Percentiles rank a stretch among this genome's conserved stretches.
Evolutionary conservation across 2,797 vertebrate species (phyloP).

Genomic region (Argentina silus): DNA sequence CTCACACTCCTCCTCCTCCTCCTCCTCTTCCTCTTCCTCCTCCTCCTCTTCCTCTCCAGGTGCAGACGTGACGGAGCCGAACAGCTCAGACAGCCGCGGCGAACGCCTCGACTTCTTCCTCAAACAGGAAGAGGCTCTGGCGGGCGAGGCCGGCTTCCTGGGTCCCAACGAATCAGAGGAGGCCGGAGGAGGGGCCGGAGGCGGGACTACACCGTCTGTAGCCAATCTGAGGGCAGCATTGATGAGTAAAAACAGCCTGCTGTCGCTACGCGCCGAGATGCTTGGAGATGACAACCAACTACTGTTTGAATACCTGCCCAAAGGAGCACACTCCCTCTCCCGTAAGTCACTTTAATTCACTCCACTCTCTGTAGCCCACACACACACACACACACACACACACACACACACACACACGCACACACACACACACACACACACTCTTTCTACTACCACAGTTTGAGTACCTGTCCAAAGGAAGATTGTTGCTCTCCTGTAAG

Average conservation of each 20-base stretch:
- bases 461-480: too few species aligned
- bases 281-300: conserved; percentile 92
- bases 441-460: too few species aligned
- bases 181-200: conserved; percentile 75
- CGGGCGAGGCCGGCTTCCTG: conserved; percentile 82
- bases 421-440: not conserved
- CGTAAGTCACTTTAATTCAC: conserved; percentile 82
- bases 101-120: conserved; percentile 86
- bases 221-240: conserved; percentile 94
- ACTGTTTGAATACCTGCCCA: conserved; percentile 95
- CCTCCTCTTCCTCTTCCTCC: conserved; percentile 8
- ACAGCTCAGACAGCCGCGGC: conserved; percentile 85
- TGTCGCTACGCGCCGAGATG: conserved; percentile 93
- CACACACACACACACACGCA: conserved; percentile 1
- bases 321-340: conserved; percentile 91
- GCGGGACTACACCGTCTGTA: conserved; percentile 81
- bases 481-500: too few species aligned
- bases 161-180: conserved; percentile 87
- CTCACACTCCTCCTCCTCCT: conserved; percentile 7
- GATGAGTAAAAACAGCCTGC: conserved; percentile 97
- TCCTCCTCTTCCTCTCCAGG: conserved; percentile 64
- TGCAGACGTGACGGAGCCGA: conserved; percentile 85
- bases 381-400: not conserved
- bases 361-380: conserved; percentile 14
- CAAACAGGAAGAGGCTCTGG: conserved; percentile 85